Base-by-base conservation (phyloP, 2,888 invertebrate species). In the Brenthis hecate region DNA sequence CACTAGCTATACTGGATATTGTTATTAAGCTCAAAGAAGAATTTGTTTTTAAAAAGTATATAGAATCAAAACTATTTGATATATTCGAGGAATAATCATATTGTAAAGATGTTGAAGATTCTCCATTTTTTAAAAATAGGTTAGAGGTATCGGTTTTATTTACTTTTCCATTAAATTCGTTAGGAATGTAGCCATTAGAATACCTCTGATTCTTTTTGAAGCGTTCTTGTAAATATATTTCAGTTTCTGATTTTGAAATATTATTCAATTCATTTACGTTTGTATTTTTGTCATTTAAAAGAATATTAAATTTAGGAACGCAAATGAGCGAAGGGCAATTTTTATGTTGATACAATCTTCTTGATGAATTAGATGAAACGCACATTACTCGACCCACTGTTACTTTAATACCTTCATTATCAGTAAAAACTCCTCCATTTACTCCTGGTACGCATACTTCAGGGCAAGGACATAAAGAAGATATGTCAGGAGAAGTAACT, bases 401-500 rank as follows among this genome's bases (percentile, higher is more conserved):
- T 6, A 88, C 85, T 74, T 86, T 85, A 47, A 88, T 87, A 6
- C 88, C 88, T 75, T 87, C 87, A 65, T 84, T 87, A 68, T 87
- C 86, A 23, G 83, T 81, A 67, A 86, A 83, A 0, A 85, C 79
- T 55, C 87, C 87, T 32, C 82, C 78, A 74, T 84, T 85, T 1
- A 87, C 83, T 1, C 85, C 81, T 43, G 87, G 86, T 36, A 87
- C 28, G 72, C 88, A 88, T 76, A 88, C 87, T 3, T 86, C 77
- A 16, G 87, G 87, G 71, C 88, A 87, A 4, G 84, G 80, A 56
- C 87, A 87, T 19, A 87, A 67, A 0, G 86, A 84, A 4, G 88
- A 86, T 74, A 88, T 84, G 63, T 88, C 88, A 13, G 89, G 88
- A 16, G 88, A 87, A 8, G 87, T 87, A 0, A 88, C 87, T 77